Evolutionary conservation across 2,113 vertebrate genomes (phyloP).

Genomic region (Ceyx margarethae): DNA sequence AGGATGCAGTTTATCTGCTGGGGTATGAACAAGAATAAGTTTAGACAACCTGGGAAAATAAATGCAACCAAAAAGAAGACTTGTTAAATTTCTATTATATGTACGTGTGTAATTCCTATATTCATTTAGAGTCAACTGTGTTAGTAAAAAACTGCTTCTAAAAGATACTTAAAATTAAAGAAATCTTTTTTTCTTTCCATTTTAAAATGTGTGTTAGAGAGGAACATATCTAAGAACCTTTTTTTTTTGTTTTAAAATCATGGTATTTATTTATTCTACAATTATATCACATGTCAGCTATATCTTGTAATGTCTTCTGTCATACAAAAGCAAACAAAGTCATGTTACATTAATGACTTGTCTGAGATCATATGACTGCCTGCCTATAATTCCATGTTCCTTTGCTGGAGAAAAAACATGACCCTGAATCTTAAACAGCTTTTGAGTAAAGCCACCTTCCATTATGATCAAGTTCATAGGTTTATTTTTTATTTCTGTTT

Average conservation of each 20-base stretch:
- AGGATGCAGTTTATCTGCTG: background rate
- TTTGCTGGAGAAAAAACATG: slow-evolving; percentile 72
- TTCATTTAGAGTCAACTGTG: background rate
- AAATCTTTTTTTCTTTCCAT: background rate
- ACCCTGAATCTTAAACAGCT: slow-evolving; percentile 64
- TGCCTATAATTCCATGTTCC: slow-evolving; percentile 77
- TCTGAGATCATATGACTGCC: slow-evolving; percentile 74
- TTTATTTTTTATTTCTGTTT: slow-evolving; percentile 45
- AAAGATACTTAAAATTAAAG: background rate
- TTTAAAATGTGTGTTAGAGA: slow-evolving; percentile 66
- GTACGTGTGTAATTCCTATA: background rate
- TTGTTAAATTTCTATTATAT: background rate
- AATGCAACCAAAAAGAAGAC: background rate
- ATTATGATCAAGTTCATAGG: background rate
- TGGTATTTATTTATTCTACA: slow-evolving; percentile 87
- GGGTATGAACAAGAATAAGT: background rate
- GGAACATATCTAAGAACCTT: slow-evolving; percentile 60
- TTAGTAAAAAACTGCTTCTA: slow-evolving; percentile 1
- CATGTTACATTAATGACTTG: slow-evolving; percentile 72
- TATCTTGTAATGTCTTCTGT: slow-evolving; percentile 85
- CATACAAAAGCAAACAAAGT: slow-evolving; percentile 92
- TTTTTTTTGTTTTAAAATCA: slow-evolving; percentile 66
- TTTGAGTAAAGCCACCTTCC: slow-evolving; percentile 33
- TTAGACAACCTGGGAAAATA: background rate
- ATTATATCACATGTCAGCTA: slow-evolving; percentile 79